phyloP scores from a whole-genome alignment of 2,113 vertebrate species.

The Pheucticus melanocephalus region DNA sequence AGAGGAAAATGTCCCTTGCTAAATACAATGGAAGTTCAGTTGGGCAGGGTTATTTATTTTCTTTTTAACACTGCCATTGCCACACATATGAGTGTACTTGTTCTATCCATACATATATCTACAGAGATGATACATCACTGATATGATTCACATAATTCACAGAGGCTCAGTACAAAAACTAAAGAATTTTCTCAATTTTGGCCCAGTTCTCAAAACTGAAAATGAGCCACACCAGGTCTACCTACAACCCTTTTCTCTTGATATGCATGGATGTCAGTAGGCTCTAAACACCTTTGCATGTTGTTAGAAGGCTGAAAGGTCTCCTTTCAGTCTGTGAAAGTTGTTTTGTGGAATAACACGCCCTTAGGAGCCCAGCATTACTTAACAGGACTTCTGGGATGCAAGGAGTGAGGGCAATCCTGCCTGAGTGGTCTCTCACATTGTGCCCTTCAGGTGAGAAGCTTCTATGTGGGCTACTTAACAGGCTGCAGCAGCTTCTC shows the following conservation, averaged over 20 bases:
- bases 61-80: neutral
- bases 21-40: neutral
- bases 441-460: neutral
- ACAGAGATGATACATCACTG: neutral
- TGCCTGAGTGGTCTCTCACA: neutral
- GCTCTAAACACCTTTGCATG: neutral
- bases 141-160: neutral
- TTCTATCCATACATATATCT: neutral
- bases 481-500: neutral
- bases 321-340: neutral
- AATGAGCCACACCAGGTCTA: neutral
- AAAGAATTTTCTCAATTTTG: neutral
- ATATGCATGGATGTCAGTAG: rapidly evolving
- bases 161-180: neutral
- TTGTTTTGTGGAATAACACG: rapidly evolving
- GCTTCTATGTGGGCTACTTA: rapidly evolving
- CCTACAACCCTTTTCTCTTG: neutral
- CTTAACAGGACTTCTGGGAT: neutral
- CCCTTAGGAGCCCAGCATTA: neutral
- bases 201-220: neutral
- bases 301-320: neutral
- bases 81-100: neutral
- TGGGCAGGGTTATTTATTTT: conserved; percentile 6
- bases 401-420: neutral
- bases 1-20: conserved; percentile 1